These are phyloP conservation scores for Indicator indicator DNA, from an alignment of 2,113 vertebrate species.

Conservation along the genomic window DNA sequence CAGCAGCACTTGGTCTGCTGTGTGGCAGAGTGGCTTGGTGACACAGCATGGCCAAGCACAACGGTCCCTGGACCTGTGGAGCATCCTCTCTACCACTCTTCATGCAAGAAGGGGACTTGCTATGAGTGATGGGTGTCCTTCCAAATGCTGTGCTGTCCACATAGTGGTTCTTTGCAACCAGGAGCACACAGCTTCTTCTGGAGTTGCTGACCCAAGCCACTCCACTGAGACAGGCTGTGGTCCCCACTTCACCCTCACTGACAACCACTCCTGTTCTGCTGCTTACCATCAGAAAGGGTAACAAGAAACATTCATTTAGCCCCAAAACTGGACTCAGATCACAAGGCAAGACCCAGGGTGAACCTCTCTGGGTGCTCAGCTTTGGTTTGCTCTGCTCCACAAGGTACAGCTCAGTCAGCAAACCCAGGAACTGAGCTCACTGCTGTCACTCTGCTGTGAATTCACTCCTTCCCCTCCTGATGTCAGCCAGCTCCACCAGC, in stretches of 20 bases:
- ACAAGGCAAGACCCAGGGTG: rapidly evolving
- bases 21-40: too few relatives aligned
- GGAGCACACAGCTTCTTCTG: neutral
- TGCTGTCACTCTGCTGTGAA: neutral
- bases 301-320: rapidly evolving
- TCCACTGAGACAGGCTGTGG: neutral
- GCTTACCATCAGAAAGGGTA: neutral
- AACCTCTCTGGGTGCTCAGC: neutral
- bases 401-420: neutral
- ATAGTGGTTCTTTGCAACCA: neutral
- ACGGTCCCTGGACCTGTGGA: too few relatives aligned
- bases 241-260: neutral
- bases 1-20: too few relatives aligned
- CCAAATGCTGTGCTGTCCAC: too few relatives aligned
- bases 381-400: neutral
- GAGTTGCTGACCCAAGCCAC: neutral
- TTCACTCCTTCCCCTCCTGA: neutral
- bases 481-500: neutral
- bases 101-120: too few relatives aligned
- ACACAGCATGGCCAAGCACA: too few relatives aligned
- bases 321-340: rapidly evolving
- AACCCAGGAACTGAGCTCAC: neutral
- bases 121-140: too few relatives aligned
- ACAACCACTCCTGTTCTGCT: neutral
- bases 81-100: too few relatives aligned